A percentile compares a stretch with the other conserved stretches of the same genome.
These are phyloP conservation scores for Siniperca obscura DNA, from an alignment of 2,797 vertebrate species.

Conservation along the genomic window DNA sequence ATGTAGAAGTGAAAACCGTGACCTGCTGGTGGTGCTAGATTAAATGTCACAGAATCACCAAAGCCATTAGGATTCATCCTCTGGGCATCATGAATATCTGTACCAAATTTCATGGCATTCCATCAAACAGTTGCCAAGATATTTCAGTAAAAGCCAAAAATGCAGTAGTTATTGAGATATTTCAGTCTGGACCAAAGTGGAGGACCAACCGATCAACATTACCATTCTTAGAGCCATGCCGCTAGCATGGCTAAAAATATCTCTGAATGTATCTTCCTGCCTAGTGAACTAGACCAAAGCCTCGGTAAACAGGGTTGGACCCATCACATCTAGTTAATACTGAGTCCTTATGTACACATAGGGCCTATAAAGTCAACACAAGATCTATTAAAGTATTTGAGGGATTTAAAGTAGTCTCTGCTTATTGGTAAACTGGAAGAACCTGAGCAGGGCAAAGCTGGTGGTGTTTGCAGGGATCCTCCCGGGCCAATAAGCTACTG, in stretches of 20 bases:
- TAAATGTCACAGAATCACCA: too few species aligned
- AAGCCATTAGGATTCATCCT: too few species aligned
- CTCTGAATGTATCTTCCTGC: background rate
- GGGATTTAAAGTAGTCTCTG: background rate
- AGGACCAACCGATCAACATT: too few species aligned
- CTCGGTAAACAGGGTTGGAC: background rate
- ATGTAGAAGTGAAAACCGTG: too few species aligned
- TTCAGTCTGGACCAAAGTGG: too few species aligned
- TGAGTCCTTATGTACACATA: background rate
- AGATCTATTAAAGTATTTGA: background rate
- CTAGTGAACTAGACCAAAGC: background rate
- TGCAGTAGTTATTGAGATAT: too few species aligned
- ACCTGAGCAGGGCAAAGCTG: slow-evolving; percentile 90
- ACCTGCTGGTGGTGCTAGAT: too few species aligned
- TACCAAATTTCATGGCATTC: too few species aligned
- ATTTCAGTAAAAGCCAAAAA: too few species aligned
- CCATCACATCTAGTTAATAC: background rate
- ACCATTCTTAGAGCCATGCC: too few species aligned
- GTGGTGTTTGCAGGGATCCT: slow-evolving; percentile 86
- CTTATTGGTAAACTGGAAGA: background rate
- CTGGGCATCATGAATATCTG: too few species aligned
- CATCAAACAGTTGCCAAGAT: too few species aligned
- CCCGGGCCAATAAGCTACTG: slow-evolving; percentile 91
- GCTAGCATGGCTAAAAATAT: background rate
- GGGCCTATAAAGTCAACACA: background rate